Evolutionary conservation across 2,797 vertebrate genomes (phyloP), one percentile per base, ranked within the genome.

Genomic region (Oreochromis grahami): DNA sequence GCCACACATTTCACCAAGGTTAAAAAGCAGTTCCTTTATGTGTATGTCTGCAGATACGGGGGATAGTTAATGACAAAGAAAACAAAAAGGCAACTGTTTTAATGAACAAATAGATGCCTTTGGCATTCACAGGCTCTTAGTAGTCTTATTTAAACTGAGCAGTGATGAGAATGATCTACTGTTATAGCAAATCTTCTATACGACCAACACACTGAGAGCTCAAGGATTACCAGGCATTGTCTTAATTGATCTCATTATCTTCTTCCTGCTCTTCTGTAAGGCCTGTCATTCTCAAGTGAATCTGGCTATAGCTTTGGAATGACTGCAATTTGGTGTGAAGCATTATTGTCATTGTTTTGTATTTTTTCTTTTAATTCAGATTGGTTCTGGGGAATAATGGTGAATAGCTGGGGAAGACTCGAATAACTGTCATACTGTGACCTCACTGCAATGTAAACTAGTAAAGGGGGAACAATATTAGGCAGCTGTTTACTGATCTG

Each of bases 181-280:
- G 84, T 85, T 63, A 41, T 19, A 86, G 80, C 77, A 87, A 85
- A 86, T 92, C 90, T 68, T 87, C 84, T 82, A 70, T 77, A 79
- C 56, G 86, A 81, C 55, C 76, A 89, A 74, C 76, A 65, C 78
- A 50, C 78, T 60, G 82, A 50, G 84, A 87, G 84, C 87, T 84
- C 21, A 79, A 90, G 91, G 93, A 93, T 94, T 95, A 95, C 84
- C 84, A 87, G 76, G 74, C 87, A 77, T 92, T 92, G 90, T 93
- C 94, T 94, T 94, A 95, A 96, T 95, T 95, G 87, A 95, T 95
- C 92, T 95, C 84, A 93, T 96, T 96, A 93, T 92, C 88, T 84
- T 82, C 81, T 86, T 56, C 78, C 88, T 86, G 82, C 87, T 94
- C 81, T 78, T 88, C 83, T 91, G 58, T 84, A 85, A 90, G 83